Evolutionary conservation across 2,113 vertebrate genomes (phyloP), one percentile per base, ranked within the genome.

Genomic region (Cisticola juncidis): DNA sequence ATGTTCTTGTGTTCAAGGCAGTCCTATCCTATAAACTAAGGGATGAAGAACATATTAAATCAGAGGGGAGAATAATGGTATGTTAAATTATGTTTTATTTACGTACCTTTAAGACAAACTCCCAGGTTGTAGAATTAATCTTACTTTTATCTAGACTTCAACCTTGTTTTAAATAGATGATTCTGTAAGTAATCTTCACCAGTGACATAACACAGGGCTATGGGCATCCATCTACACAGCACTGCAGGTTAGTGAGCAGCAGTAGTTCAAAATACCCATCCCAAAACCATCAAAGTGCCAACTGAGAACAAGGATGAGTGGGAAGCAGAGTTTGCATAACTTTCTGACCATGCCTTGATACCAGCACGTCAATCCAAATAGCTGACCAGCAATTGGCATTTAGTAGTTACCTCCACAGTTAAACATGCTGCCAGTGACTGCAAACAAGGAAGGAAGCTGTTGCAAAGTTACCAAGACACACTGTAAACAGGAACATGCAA

Each of bases 381-480:
- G 56, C 76, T 71, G 58, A 69, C 6, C 29, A 86, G 33, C 61
- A 68, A 80, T 40, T 66, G 51, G 50, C 72, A 86, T 86, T 94
- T 57, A 86, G 29, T 14, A 88, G 42, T 35, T 58, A 40, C 29
- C 28, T 65, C 28, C 9, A 2, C 51, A 78, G 35, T 56, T 79
- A 92, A 62, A 60, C 56, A 48, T 15, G 38, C 48, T 94, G 65
- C 44, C 65, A 74, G 36, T 0, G 6, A 50, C 50, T 44, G 70
- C 58, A 69, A 90, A 92, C 54, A 70, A 91, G 94, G 93, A 92
- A 95, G 94, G 90, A 97, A 95, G 70, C 33, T 89, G 54, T 91
- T 90, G 87, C 81, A 72, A 92, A 95, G 88, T 62, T 85, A 95
- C 85, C 66, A 91, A 69, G 87, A 80, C 28, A 44, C 38, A 45